Base-by-base conservation (phyloP, 2,113 vertebrate genomes). In the Vulpes lagopus region DNA sequence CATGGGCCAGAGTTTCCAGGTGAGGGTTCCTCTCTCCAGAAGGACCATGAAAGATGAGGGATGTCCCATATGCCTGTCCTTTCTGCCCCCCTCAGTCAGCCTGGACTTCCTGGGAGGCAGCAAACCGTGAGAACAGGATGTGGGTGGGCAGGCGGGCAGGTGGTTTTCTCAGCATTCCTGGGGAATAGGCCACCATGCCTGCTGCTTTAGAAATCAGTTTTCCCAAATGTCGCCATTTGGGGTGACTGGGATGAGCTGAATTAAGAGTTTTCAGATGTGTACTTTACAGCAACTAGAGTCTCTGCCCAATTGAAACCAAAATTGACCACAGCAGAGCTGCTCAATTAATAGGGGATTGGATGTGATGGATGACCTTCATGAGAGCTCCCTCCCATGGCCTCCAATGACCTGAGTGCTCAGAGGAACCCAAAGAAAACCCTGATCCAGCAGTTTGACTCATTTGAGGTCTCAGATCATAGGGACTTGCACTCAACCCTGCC, bases 1-100 rank as follows among this genome's bases (percentile, higher is more conserved):
- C 99, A 6, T 99, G 99, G 99, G 99, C 99, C 0, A 99, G 99
- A 43, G 99, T 99, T 55, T 99, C 99, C 0, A 96, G 99, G 99
- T 99, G 81, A 97, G 98, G 11, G 8, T 23, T 1, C 0, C 3
- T 49, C 20, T 62, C 14, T 9, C 76, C n/a, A 1, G 69, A 92
- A 62, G 76, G 9, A 20, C 20, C 27, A 19, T 2, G 20, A 9
- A 1, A 11, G 57, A 64, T 4, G 27, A 19, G 64, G 51, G 17
- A 3, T 6, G 19, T 30, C 22, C 19, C 25, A 64, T 0, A n/a
- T 14, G 23, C 2, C 59, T 3, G 32, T 82, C 73, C 57, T 20
- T 71, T 27, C 51, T 22, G 57, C 20, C 10, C 35, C 38, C 55
- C 14, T 83, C 9, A 32, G 49, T 43, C 43, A 90, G 14, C n/a